These are phyloP conservation scores for Ophioderma brevispina DNA, from an alignment of 35 echinoderm and acorn worm species.

Conservation along the genomic window DNA sequence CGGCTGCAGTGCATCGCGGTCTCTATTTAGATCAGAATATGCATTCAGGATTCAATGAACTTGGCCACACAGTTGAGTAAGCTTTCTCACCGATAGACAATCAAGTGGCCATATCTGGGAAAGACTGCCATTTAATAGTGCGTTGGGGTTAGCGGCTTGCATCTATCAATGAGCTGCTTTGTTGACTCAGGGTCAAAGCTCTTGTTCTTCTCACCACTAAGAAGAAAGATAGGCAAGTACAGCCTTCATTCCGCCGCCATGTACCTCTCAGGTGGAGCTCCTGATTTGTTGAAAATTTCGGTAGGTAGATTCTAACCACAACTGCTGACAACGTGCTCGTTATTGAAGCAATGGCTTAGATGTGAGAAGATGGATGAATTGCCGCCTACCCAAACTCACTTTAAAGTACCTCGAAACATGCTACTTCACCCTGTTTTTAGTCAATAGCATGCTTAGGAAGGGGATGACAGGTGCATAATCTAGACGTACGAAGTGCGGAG, in stretches of 20 bases:
- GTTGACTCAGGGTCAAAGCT: slow-evolving; percentile 72
- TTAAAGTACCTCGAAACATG: too few species aligned
- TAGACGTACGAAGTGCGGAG: too few species aligned
- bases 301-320: slow-evolving; percentile 47
- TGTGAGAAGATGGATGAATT: slow-evolving; percentile 63
- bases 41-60: slow-evolving; percentile 61
- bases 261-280: slow-evolving; percentile 44
- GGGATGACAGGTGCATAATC: too few species aligned
- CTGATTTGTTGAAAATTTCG: slow-evolving; percentile 24
- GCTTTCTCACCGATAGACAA: slow-evolving; percentile 67
- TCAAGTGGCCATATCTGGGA: slow-evolving; percentile 68
- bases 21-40: slow-evolving; percentile 22
- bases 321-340: slow-evolving; percentile 38
- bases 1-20: too few species aligned
- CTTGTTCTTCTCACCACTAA: slow-evolving; percentile 65
- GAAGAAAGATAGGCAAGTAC: slow-evolving; percentile 63
- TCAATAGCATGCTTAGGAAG: too few species aligned
- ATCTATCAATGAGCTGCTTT: slow-evolving; percentile 38
- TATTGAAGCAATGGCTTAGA: slow-evolving; percentile 33
- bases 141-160: slow-evolving; percentile 47
- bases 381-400: slow-evolving; percentile 47
- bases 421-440: too few species aligned
- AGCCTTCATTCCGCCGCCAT: slow-evolving; percentile 35
- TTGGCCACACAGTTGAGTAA: slow-evolving; percentile 49
- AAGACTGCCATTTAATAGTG: slow-evolving; percentile 66